phyloP scores from a whole-genome alignment of 64 coral and sea anemone genomes.

The Stichodactyla mertensii region DNA sequence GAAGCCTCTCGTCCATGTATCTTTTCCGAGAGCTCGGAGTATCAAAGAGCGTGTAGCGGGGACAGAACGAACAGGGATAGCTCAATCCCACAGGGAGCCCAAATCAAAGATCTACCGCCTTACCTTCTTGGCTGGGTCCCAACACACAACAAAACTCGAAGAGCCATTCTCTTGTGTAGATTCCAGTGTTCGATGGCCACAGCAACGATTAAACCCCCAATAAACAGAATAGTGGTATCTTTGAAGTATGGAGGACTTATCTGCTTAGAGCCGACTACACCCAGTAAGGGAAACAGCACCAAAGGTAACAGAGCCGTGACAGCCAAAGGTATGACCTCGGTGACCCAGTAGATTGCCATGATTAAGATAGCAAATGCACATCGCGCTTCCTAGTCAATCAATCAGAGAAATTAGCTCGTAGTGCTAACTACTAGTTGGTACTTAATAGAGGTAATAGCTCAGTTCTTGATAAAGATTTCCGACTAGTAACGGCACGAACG shows the following conservation, averaged over 20 bases:
- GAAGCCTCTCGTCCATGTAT: no score
- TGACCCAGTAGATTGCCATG: slow-evolving; percentile 80
- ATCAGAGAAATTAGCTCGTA: neutral
- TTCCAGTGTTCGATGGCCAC: slow-evolving; percentile 77
- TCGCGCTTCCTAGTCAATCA: slow-evolving; percentile 36
- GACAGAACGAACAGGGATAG: no score
- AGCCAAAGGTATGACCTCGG: slow-evolving; percentile 60
- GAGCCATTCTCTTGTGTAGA: slow-evolving; percentile 77
- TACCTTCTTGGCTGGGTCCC: slow-evolving; percentile 78
- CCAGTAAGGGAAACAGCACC: slow-evolving; percentile 70
- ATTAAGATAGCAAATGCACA: slow-evolving; percentile 75
- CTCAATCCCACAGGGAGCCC: neutral
- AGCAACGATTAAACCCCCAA: slow-evolving; percentile 69
- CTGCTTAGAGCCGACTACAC: slow-evolving; percentile 70
- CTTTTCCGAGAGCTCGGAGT: no score
- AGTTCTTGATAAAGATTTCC: no score
- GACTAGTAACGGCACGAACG: no score
- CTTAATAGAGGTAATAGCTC: neutral
- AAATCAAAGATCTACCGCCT: neutral
- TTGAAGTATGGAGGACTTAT: slow-evolving; percentile 65
- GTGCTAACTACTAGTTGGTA: no score
- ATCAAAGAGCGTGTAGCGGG: no score
- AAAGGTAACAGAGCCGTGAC: slow-evolving; percentile 77
- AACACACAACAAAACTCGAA: slow-evolving; percentile 52
- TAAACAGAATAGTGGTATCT: slow-evolving; percentile 63